A percentile compares a stretch with the other conserved stretches of the same genome.
phyloP scores from a whole-genome alignment of 2,797 vertebrate genomes.

The Acipenser transmontanus region DNA sequence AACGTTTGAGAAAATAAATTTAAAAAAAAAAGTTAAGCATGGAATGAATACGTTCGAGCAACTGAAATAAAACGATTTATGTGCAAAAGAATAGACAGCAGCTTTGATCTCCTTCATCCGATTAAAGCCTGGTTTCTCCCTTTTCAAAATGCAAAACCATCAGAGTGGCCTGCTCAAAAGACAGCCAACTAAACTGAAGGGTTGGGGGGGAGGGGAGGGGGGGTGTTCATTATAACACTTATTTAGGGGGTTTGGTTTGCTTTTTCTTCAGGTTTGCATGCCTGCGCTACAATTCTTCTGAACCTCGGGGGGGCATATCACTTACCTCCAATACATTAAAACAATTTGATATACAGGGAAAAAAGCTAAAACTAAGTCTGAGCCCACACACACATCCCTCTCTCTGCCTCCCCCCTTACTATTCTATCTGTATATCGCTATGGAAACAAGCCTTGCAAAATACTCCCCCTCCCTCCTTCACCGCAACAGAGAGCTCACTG shows the following conservation, averaged over 20 bases:
- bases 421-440: conserved; percentile 7
- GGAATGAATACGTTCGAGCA: not conserved
- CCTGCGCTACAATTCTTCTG: not conserved
- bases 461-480: not conserved
- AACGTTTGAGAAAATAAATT: not conserved
- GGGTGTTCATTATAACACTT: not conserved
- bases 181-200: not conserved
- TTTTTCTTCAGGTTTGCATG: not conserved
- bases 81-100: not conserved
- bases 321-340: conserved; percentile 1
- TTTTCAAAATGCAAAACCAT: conserved; percentile 6
- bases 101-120: not conserved
- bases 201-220: not conserved
- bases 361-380: not conserved
- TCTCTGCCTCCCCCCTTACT: not conserved
- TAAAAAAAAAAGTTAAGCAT: not conserved
- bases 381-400: not conserved
- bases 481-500: conserved; percentile 8
- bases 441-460: conserved; percentile 5
- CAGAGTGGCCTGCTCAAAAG: not conserved
- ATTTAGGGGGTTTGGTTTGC: not conserved
- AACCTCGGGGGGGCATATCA: not conserved
- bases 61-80: not conserved
- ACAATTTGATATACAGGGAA: not conserved
- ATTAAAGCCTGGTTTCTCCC: not conserved